Conservation (phyloP, 2,888 invertebrate genomes). For the Dasypolia templi region DNA sequence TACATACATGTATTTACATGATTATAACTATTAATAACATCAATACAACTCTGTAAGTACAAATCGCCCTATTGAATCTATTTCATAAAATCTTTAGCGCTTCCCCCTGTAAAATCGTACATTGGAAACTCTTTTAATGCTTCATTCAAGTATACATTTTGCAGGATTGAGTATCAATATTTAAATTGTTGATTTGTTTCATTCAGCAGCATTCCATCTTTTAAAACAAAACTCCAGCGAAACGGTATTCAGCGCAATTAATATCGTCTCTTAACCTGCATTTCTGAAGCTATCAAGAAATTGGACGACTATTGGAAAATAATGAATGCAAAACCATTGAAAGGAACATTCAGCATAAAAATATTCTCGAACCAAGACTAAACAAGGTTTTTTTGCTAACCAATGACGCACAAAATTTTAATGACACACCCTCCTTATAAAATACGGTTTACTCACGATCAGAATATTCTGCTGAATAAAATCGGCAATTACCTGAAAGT, state of each 20-base stretch:
- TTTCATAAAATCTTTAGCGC: neutral
- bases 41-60: neutral
- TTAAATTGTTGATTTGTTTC: neutral
- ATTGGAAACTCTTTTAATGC: neutral
- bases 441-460: conserved; percentile 50
- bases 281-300: conserved; percentile 42
- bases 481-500: conserved; percentile 50
- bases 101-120: neutral
- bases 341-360: conserved; percentile 45
- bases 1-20: neutral
- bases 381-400: conserved; percentile 34
- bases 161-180: neutral
- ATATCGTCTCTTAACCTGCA: conserved; percentile 31
- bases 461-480: conserved; percentile 15
- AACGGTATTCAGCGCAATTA: conserved; percentile 45
- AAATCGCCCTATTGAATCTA: neutral
- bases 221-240: conserved; percentile 2
- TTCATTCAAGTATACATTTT: neutral
- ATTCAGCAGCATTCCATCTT: neutral
- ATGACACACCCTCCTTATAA: conserved; percentile 38
- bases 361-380: conserved; percentile 23
- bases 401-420: conserved; percentile 50
- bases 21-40: neutral
- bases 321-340: conserved; percentile 48
- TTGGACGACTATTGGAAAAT: conserved; percentile 35